Evolutionary conservation across 2,888 invertebrate genomes (phyloP).

Genomic region (Eurytoma californica): DNA sequence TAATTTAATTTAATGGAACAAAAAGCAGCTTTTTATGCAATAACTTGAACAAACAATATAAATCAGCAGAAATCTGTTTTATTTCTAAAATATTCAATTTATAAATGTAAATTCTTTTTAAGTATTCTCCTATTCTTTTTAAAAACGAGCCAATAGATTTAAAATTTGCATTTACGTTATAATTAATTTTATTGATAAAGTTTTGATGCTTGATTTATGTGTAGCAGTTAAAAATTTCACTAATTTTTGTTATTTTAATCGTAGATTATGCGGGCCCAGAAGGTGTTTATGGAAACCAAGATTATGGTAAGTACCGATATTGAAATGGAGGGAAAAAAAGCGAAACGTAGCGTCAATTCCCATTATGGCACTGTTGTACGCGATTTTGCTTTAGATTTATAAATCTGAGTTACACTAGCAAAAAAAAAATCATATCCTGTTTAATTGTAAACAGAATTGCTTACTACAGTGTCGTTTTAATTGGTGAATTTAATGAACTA

Average conservation of each 20-base stretch:
- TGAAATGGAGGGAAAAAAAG: constrained; percentile 44
- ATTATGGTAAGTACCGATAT: constrained; percentile 73
- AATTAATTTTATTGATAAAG: constrained; percentile 9
- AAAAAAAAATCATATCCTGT: neutral
- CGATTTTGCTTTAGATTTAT: constrained; percentile 38
- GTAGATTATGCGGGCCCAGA: constrained; percentile 72
- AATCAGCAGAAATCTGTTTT: constrained; percentile 39
- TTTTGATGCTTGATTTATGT: neutral
- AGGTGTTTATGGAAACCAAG: constrained; percentile 71
- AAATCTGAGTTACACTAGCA: neutral
- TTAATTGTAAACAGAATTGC: constrained; percentile 38
- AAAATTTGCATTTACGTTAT: constrained; percentile 6
- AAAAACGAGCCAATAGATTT: neutral
- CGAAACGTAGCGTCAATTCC: constrained; percentile 38
- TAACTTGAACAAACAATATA: constrained; percentile 41
- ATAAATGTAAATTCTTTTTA: constrained; percentile 8
- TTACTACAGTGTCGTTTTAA: constrained; percentile 44
- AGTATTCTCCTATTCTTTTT: constrained; percentile 22
- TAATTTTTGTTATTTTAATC: constrained; percentile 56
- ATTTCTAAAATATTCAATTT: constrained; percentile 13
- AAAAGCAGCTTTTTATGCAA: constrained; percentile 40
- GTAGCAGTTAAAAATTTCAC: neutral
- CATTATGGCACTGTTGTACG: constrained; percentile 36
- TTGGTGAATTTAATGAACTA: constrained; percentile 40
- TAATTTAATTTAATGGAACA: constrained; percentile 8